phyloP scores from a whole-genome alignment of 2,113 vertebrate genomes.

The Lucifuga dentata region DNA sequence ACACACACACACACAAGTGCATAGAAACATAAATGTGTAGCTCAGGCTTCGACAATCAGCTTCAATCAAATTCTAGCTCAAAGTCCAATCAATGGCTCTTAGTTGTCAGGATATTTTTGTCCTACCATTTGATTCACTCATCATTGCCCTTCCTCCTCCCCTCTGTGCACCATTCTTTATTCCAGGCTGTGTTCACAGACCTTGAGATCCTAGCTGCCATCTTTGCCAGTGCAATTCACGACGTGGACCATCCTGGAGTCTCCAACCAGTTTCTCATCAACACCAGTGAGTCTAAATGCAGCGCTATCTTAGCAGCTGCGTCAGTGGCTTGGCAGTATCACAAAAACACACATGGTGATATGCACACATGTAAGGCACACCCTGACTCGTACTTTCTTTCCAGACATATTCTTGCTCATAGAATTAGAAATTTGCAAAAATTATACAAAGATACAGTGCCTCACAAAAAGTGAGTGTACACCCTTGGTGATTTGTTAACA shows the following conservation, averaged over 20 bases:
- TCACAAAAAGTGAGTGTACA: too few relatives aligned
- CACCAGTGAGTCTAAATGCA: slow-evolving; percentile 90
- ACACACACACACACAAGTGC: slow-evolving; percentile 5
- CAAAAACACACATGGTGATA: slow-evolving; percentile 12
- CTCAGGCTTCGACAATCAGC: slow-evolving; percentile 48
- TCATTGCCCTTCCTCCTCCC: slow-evolving; percentile 17
- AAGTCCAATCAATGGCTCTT: slow-evolving; percentile 59
- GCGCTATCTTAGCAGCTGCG: slow-evolving; percentile 31
- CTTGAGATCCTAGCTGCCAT: slow-evolving; percentile 98
- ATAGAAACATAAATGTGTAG: not conserved
- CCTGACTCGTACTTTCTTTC: not conserved
- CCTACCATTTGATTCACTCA: slow-evolving; percentile 28
- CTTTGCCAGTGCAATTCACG: slow-evolving; percentile 99
- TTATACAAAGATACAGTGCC: too few relatives aligned
- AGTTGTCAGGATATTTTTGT: slow-evolving; percentile 55
- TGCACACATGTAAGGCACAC: not conserved
- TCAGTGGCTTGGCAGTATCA: slow-evolving; percentile 29
- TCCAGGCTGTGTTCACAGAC: slow-evolving; percentile 97
- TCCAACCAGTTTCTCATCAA: slow-evolving; percentile 99
- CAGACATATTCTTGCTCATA: too few relatives aligned
- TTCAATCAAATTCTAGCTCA: slow-evolving; percentile 60
- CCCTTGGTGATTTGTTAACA: too few relatives aligned
- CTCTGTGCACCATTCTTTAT: slow-evolving; percentile 47
- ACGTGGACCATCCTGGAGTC: slow-evolving; percentile 98
- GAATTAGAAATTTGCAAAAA: too few relatives aligned